Conservation (phyloP, 2,797 vertebrate species). For the Naso thynnoides region DNA sequence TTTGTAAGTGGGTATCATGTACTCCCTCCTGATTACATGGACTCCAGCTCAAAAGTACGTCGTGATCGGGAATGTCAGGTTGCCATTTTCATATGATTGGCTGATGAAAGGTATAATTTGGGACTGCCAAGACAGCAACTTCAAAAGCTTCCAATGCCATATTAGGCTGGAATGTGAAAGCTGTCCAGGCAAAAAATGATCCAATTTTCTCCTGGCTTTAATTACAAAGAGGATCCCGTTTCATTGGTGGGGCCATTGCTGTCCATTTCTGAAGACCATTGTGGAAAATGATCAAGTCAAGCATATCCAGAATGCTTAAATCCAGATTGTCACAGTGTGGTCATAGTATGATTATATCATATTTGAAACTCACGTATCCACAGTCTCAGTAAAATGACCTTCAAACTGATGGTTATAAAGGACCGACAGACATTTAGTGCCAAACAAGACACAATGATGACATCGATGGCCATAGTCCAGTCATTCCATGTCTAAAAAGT, state of each 20-base stretch:
- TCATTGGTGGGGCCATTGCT: slow-evolving; percentile 79
- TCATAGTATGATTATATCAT: slow-evolving; percentile 50
- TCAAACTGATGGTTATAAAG: slow-evolving; percentile 32
- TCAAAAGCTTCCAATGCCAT: slow-evolving; percentile 80
- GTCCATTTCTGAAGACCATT: slow-evolving; percentile 76
- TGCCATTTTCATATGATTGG: slow-evolving; percentile 81
- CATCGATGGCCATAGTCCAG: slow-evolving; percentile 26
- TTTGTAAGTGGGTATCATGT: slow-evolving; percentile 68
- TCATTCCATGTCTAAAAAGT: slow-evolving; percentile 30
- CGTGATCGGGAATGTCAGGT: slow-evolving; percentile 78
- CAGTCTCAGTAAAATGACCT: slow-evolving; percentile 33
- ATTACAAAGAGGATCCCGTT: slow-evolving; percentile 84
- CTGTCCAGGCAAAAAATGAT: slow-evolving; percentile 84
- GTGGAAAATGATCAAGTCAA: slow-evolving; percentile 80
- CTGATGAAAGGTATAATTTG: slow-evolving; percentile 86
- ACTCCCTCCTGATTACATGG: slow-evolving; percentile 70
- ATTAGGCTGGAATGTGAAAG: slow-evolving; percentile 85
- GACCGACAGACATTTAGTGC: slow-evolving; percentile 39
- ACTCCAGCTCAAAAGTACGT: slow-evolving; percentile 67
- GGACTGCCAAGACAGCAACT: slow-evolving; percentile 77
- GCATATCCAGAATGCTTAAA: slow-evolving; percentile 72
- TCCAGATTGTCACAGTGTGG: slow-evolving; percentile 54
- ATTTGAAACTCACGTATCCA: slow-evolving; percentile 55
- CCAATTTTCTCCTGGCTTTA: slow-evolving; percentile 86
- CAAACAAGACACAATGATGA: slow-evolving; percentile 36